phyloP scores from a whole-genome alignment of 2,797 vertebrate species.

The Threskiornis aethiopicus region DNA sequence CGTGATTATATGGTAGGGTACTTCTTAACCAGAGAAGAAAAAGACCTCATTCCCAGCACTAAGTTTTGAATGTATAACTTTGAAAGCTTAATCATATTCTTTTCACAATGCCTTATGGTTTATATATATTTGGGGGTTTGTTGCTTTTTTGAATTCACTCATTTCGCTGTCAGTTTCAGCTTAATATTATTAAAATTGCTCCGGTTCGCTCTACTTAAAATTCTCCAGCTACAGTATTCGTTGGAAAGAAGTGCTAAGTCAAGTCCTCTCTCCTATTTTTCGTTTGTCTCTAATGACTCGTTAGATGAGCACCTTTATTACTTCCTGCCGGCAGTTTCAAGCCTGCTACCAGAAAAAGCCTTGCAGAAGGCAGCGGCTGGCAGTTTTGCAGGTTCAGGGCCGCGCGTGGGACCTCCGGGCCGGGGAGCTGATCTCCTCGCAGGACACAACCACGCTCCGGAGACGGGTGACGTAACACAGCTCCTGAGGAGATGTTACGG shows the following conservation, averaged over 20 bases:
- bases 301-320: conserved; percentile 63
- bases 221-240: not conserved
- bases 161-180: not conserved
- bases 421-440: accelerated
- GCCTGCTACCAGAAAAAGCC: not conserved
- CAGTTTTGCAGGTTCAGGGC: not conserved
- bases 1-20: not conserved
- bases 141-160: conserved; percentile 28
- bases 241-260: conserved; percentile 23
- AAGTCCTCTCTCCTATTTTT: conserved; percentile 37
- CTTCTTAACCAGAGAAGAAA: not conserved
- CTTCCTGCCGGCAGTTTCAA: conserved; percentile 36
- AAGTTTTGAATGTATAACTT: not conserved
- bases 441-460: not conserved
- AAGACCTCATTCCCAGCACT: not conserved
- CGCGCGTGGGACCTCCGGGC: accelerated
- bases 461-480: accelerated
- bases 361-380: not conserved
- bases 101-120: conserved; percentile 18
- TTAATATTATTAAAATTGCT: conserved; percentile 41
- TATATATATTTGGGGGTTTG: conserved; percentile 50
- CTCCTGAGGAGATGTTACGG: not conserved
- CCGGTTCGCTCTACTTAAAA: conserved; percentile 14
- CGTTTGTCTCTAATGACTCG: conserved; percentile 58
- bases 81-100: conserved; percentile 19